Conservation (phyloP, 2,888 invertebrate species). For the Beris morrisii region DNA sequence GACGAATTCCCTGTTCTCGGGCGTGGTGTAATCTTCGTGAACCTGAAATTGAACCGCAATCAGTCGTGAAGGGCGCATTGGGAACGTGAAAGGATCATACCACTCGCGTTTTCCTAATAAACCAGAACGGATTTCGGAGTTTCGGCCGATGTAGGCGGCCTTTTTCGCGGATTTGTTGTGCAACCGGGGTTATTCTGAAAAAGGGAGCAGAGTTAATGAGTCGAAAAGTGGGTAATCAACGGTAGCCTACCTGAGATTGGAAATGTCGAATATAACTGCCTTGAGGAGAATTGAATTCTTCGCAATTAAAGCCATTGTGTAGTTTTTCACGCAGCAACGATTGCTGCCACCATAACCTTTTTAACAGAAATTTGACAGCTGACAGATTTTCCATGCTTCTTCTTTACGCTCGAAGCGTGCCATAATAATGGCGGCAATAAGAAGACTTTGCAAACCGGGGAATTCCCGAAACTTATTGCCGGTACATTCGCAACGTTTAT, state of each 20-base stretch:
- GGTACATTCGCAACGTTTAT: too few relatives aligned
- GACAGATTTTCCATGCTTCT: not conserved
- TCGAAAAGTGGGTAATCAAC: not conserved
- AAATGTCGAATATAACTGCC: constrained; percentile 11
- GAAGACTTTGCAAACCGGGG: too few relatives aligned
- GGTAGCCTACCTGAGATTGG: constrained; percentile 13
- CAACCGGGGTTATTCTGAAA: constrained; percentile 37
- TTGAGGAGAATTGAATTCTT: constrained; percentile 11
- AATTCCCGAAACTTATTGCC: too few relatives aligned
- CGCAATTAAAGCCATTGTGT: constrained; percentile 4
- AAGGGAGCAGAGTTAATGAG: not conserved
- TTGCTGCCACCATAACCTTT: not conserved
- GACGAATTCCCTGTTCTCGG: constrained; percentile 78
- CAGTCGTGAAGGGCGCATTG: not conserved
- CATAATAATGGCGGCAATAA: too few relatives aligned
- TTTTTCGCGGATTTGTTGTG: constrained; percentile 53
- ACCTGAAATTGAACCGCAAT: constrained; percentile 55
- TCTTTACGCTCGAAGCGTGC: too few relatives aligned
- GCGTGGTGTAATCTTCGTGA: constrained; percentile 70
- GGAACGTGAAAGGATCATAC: constrained; percentile 57
- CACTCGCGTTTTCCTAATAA: constrained; percentile 65
- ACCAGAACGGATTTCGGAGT: constrained; percentile 74
- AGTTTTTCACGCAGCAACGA: constrained; percentile 2
- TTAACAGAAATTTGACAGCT: not conserved
- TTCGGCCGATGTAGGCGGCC: constrained; percentile 58